Base-by-base conservation (phyloP, 92 coral and sea anemone species). In the Epizoanthus ramosus region DNA sequence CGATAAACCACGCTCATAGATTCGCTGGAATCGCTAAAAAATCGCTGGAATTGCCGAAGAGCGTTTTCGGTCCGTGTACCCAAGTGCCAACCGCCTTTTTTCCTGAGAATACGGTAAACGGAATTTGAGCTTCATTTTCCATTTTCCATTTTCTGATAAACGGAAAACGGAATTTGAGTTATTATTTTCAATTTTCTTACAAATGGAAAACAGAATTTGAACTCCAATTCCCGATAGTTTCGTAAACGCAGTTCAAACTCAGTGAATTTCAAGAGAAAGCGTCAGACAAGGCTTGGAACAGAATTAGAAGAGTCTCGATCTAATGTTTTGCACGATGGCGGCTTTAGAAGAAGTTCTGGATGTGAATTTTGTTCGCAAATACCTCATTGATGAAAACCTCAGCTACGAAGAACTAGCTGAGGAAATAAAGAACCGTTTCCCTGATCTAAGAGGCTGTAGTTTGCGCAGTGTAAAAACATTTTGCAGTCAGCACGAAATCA, bases 321-420 rank as follows among this genome's bases (percentile, higher is more conserved):
- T n/a, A n/a, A n/a, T n/a, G n/a, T n/a, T n/a, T n/a, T n/a, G 37
- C 43, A 79, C 59, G 60, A n/a, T 37, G 83, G 54, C 33, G 83
- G 83, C 83, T 52, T 79, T 60, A 80, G 39, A 58, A 31, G 7
- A 66, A 33, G 65, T 80, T 65, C 74, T 80, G 37, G 74, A 69
- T 31, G 74, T 37, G 74, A 56, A 21, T 9, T 81, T 81, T 68
- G 67, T 81, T n/a, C 24, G 60, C 57, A 41, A 68, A 52, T 81
- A 68, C 69, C 85, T 81, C 41, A 53, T 70, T 70, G 79, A 69
- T 13, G 85, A 81, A 57, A 81, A 54, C 64, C 52, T 53, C 37
- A 81, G 85, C 77, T 53, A 81, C 24, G 85, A 81, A 81, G 85
- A 81, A 35, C 75, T 81, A 19, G 63, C 68, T 13, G 66, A 67